These are phyloP conservation scores for Drosophila kambysellisi DNA, from an alignment of 2,888 invertebrate species.

Conservation along the genomic window DNA sequence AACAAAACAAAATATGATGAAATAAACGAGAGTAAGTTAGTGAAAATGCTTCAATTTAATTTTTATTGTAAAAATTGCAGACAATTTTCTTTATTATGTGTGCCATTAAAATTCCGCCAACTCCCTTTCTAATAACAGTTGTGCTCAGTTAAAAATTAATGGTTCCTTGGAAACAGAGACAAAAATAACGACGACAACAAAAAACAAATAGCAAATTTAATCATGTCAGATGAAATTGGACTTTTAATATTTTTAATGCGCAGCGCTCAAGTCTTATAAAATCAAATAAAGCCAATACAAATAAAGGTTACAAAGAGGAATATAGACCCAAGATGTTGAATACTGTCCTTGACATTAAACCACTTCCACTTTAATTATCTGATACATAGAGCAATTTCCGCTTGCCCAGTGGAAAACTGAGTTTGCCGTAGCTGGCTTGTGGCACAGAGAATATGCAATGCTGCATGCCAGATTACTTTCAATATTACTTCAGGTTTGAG, in stretches of 20 bases:
- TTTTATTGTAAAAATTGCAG: not conserved
- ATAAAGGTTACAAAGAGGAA: not conserved
- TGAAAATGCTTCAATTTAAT: conserved; percentile 1
- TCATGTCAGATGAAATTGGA: conserved; percentile 37
- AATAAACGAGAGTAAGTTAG: conserved; percentile 59
- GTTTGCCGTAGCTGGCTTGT: conserved; percentile 3
- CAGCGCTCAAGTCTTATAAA: conserved; percentile 9
- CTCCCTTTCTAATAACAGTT: not conserved
- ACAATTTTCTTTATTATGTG: not conserved
- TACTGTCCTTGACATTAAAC: not conserved
- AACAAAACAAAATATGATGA: conserved; percentile 51
- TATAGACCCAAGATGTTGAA: not conserved
- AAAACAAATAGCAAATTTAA: not conserved
- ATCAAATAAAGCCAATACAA: conserved; percentile 13
- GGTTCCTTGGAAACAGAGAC: conserved; percentile 5
- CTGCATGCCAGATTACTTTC: conserved; percentile 6
- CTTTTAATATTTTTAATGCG: conserved; percentile 21
- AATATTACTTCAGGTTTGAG: conserved; percentile 19
- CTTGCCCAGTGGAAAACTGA: conserved; percentile 16
- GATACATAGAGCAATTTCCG: conserved; percentile 47
- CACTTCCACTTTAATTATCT: conserved; percentile 1
- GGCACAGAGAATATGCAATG: conserved; percentile 35
- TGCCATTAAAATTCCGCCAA: not conserved
- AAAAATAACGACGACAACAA: not conserved
- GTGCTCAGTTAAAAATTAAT: not conserved